Base-by-base conservation (phyloP, 2,797 vertebrate species). In the Zenarchopterus dispar region DNA sequence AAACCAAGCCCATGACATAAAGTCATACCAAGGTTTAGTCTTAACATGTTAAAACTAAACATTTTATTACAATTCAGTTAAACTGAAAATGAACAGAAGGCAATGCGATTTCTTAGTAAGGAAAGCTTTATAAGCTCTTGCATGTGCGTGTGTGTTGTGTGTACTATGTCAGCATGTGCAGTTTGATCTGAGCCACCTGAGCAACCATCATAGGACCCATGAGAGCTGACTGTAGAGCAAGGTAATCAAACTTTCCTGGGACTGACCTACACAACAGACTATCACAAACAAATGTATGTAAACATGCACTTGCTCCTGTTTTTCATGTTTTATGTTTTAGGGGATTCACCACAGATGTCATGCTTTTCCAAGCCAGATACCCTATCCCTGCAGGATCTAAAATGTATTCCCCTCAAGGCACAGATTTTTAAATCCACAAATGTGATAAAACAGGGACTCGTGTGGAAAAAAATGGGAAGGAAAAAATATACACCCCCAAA, bases 161-260 rank as follows among this genome's bases (percentile, higher is more conserved):
- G 22, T n/a, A 26, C 45, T 31, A 16, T 42, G 36, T 65, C 62
- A 65, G 62, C 54, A 42, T 68, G 28, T 56, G 39, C 21, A 58
- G 9, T 56, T 67, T 81, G 78, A 79, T 75, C n/a, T n/a, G n/a
- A 77, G 73, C 58, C 62, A 85, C 70, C 73, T 70, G 47, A 72
- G 61, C 61, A 59, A 55, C 48, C 62, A 69, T 47, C 45, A 61
- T 62, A 73, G 62, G 59, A 62, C 88, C 71, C 84, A 58, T 22
- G 82, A 85, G 81, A 84, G 86, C 82, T 89, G 85, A 89, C 75
- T 74, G 56, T 67, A 73, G 78, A 68, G 67, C 26, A 75, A 26
- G 56, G 73, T 84, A 86, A 86, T 85, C 75, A 85, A 58, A 60
- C 55, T 57, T 78, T 72, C 62, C 55, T 28, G 58, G 24, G 43